These are phyloP conservation scores for Priocnemis perturbator DNA, from an alignment of 2,888 invertebrate species.

Conservation along the genomic window DNA sequence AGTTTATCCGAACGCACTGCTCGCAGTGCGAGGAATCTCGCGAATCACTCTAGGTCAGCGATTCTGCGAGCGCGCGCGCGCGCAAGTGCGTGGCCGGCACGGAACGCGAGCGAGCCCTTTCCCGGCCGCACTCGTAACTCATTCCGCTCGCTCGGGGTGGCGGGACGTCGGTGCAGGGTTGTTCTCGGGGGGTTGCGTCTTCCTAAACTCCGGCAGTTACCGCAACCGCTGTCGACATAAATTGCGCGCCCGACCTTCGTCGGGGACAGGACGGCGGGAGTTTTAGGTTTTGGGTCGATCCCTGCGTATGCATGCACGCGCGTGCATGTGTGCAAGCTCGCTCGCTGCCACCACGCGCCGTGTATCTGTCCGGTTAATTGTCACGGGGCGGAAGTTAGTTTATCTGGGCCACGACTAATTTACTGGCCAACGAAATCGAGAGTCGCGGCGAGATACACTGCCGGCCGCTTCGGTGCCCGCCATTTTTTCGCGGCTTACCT, in stretches of 20 bases:
- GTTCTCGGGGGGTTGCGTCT: conserved; percentile 27
- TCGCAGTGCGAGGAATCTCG: too few species aligned
- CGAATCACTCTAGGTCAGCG: background rate
- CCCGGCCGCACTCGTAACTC: conserved; percentile 35
- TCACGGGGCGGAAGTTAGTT: conserved; percentile 15
- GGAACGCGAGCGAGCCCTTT: background rate
- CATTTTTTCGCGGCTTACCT: too few species aligned
- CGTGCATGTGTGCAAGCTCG: conserved; percentile 1
- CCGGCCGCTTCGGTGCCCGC: too few species aligned
- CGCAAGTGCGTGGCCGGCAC: background rate
- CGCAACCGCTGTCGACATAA: conserved; percentile 42
- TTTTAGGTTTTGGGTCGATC: conserved; percentile 24
- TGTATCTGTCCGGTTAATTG: conserved; percentile 26
- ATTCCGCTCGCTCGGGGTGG: conserved; percentile 15
- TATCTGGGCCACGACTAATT: conserved; percentile 22
- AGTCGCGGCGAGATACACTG: too few species aligned
- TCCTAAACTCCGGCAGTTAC: conserved; percentile 42
- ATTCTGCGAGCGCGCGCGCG: background rate
- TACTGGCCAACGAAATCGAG: conserved; percentile 19
- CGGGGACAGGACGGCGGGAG: conserved; percentile 24
- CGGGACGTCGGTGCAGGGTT: conserved; percentile 8
- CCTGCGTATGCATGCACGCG: background rate
- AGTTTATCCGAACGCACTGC: too few species aligned
- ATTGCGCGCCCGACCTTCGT: conserved; percentile 31
- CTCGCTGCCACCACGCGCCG: background rate